Evolutionary conservation across 2,888 invertebrate species (phyloP).

Genomic region (Microdon myrmicae): DNA sequence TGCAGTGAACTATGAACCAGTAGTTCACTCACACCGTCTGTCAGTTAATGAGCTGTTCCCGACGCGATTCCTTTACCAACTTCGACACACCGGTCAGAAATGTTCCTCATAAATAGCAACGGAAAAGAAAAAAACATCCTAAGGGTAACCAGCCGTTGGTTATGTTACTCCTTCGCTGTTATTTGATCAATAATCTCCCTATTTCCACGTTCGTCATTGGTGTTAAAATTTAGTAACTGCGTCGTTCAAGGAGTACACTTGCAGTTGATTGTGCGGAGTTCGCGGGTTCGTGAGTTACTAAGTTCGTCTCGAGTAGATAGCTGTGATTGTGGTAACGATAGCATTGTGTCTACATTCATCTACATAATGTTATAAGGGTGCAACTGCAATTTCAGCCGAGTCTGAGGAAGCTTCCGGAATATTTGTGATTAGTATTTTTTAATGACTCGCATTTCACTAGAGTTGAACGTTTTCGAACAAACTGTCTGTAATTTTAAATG

Average conservation of each 20-base stretch:
- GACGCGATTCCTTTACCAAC: constrained; percentile 30
- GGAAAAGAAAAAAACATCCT: constrained; percentile 10
- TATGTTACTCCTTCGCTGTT: constrained; percentile 38
- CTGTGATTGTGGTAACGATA: constrained; percentile 17
- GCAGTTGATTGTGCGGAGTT: constrained; percentile 43
- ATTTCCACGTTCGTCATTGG: constrained; percentile 45
- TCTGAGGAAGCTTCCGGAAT: too few relatives aligned
- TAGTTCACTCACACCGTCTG: constrained; percentile 46
- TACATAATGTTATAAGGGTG: too few relatives aligned
- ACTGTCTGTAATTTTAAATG: too few relatives aligned
- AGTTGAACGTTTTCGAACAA: too few relatives aligned
- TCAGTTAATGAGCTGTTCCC: constrained; percentile 39
- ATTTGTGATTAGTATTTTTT: background rate
- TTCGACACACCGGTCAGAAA: constrained; percentile 14
- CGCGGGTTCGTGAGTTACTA: constrained; percentile 35
- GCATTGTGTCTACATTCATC: too few relatives aligned
- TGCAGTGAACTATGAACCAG: constrained; percentile 44
- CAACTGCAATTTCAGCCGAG: too few relatives aligned
- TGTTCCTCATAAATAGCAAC: constrained; percentile 17
- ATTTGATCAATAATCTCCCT: constrained; percentile 51
- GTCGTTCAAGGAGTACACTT: constrained; percentile 43
- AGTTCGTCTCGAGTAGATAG: constrained; percentile 38
- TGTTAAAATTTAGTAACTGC: constrained; percentile 48
- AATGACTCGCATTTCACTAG: too few relatives aligned
- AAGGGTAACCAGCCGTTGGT: constrained; percentile 60